Conservation (phyloP, 2,113 vertebrate genomes). For the Clarias macrocephalus region DNA sequence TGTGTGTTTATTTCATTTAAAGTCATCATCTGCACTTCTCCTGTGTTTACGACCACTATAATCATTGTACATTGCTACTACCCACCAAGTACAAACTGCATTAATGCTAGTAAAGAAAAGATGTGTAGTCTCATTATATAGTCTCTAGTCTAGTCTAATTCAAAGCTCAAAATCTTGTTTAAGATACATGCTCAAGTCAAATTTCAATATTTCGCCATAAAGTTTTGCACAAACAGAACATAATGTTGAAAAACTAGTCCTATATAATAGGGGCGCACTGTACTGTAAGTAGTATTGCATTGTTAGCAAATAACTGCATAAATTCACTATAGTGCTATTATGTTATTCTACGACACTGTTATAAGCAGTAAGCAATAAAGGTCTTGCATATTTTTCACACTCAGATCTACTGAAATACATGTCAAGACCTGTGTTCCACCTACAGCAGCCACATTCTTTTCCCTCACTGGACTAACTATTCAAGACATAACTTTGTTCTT, state of each 20-base stretch:
- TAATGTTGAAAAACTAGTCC: background rate
- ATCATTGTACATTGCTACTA: too few relatives aligned
- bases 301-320: background rate
- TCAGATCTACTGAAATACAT: constrained; percentile 14
- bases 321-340: background rate
- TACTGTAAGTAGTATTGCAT: background rate
- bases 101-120: background rate
- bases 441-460: constrained; percentile 41
- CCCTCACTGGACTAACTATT: constrained; percentile 35
- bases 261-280: background rate
- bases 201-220: background rate
- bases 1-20: too few relatives aligned
- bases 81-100: background rate
- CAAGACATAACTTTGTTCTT: constrained; percentile 44
- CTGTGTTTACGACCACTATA: too few relatives aligned
- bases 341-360: background rate
- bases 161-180: background rate
- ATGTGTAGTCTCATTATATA: too few relatives aligned
- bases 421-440: constrained; percentile 34
- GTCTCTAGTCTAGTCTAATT: background rate
- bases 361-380: background rate
- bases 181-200: background rate
- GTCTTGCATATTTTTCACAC: constrained; percentile 21
- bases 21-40: too few relatives aligned
- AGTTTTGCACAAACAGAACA: background rate